Conservation (phyloP, 2,113 vertebrate genomes). For the Ceyx margarethae region DNA sequence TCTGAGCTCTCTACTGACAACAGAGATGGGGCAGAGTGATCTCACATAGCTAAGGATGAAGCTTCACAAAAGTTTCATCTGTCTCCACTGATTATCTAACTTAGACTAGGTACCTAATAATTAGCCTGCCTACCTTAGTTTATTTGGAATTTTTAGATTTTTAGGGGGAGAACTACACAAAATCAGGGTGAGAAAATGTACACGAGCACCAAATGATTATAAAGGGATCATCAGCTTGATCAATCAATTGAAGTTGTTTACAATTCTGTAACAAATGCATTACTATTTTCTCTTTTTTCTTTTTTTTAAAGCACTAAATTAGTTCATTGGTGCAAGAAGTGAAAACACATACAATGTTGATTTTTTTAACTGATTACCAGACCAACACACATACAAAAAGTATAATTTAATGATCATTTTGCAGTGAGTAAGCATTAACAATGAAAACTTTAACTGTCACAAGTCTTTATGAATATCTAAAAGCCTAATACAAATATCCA, state of each 20-base stretch:
- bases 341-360: slow-evolving; percentile 38
- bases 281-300: background rate
- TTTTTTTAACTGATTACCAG: slow-evolving; percentile 46
- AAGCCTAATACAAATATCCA: slow-evolving; percentile 58
- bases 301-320: background rate
- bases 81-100: background rate
- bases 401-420: slow-evolving; percentile 54
- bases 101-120: background rate
- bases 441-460: slow-evolving; percentile 21
- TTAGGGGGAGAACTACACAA: background rate
- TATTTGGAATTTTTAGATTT: background rate
- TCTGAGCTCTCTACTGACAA: background rate
- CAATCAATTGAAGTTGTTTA: background rate
- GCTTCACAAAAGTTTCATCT: background rate
- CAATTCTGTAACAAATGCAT: background rate
- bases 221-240: background rate
- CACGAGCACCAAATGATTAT: background rate
- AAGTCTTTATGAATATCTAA: slow-evolving; percentile 34
- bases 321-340: background rate
- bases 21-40: background rate
- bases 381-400: slow-evolving; percentile 61
- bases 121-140: background rate
- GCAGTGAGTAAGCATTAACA: slow-evolving; percentile 47
- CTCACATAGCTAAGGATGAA: background rate
- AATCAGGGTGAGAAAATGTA: background rate